phyloP scores from a whole-genome alignment of 2,113 vertebrate species.

The Thomomys bottae region DNA sequence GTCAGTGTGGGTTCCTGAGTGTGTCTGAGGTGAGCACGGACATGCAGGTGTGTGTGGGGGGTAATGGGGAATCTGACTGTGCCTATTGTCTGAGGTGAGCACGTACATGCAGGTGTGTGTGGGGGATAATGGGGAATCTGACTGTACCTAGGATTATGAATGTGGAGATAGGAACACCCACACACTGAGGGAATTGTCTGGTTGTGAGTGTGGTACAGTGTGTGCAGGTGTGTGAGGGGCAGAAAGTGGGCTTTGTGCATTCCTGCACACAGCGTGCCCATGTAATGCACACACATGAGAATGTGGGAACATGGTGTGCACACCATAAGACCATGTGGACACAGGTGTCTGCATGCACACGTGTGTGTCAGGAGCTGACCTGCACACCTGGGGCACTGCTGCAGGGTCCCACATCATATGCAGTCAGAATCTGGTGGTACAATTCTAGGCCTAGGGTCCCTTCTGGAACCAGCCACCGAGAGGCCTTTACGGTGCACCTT shows the following conservation, averaged over 20 bases:
- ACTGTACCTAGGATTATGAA: not conserved
- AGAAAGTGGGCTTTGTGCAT: too few relatives aligned
- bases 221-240: not conserved
- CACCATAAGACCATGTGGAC: not conserved
- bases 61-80: not conserved
- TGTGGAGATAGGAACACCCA: too few relatives aligned
- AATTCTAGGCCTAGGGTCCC: not conserved
- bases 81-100: not conserved
- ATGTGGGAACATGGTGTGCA: too few relatives aligned
- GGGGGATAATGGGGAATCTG: not conserved
- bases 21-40: not conserved
- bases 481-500: not conserved
- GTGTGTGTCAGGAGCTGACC: too few relatives aligned
- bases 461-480: not conserved
- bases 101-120: not conserved
- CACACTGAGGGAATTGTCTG: not conserved
- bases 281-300: too few relatives aligned
- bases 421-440: not conserved
- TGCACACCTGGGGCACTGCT: not conserved
- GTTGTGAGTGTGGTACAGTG: not conserved
- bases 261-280: not conserved
- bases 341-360: not conserved
- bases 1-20: not conserved
- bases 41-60: not conserved
- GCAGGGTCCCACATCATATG: not conserved